Conservation (phyloP, 1,140 invertebrate species). For the Calliopsis andreniformis region DNA sequence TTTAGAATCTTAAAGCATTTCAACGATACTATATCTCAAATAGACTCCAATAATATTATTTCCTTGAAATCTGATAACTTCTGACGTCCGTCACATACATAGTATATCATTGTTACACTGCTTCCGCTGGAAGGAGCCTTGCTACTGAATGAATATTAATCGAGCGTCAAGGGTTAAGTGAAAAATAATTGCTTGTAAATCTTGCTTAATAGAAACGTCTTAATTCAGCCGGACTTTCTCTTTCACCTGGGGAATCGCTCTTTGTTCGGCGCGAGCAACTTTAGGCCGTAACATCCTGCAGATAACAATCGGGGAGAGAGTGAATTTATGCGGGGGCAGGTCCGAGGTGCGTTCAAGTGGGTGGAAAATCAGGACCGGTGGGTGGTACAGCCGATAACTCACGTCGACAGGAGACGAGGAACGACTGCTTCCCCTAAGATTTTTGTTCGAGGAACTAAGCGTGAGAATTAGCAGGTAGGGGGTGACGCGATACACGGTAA, state of each 20-base stretch:
- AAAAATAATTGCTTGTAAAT: conserved; percentile 28
- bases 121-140: no score
- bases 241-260: neutral
- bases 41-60: no score
- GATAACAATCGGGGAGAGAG: conserved; percentile 53
- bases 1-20: no score
- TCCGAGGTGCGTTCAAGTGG: conserved; percentile 34
- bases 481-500: conserved; percentile 6
- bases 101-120: no score
- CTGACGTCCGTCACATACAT: no score
- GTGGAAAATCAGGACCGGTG: conserved; percentile 42
- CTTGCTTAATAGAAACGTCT: conserved; percentile 6
- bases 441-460: conserved; percentile 19
- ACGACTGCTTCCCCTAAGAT: neutral
- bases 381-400: conserved; percentile 25
- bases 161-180: neutral
- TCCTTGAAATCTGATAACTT: no score
- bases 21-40: no score
- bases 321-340: conserved; percentile 49
- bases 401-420: conserved; percentile 7
- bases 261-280: conserved; percentile 38
- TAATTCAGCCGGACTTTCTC: conserved; percentile 38
- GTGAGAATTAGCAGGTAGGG: conserved; percentile 57
- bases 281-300: conserved; percentile 44
- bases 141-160: conserved; percentile 10